These are phyloP conservation scores for Poeciliopsis turneri DNA, from an alignment of 2,797 vertebrate species.

Conservation along the genomic window DNA sequence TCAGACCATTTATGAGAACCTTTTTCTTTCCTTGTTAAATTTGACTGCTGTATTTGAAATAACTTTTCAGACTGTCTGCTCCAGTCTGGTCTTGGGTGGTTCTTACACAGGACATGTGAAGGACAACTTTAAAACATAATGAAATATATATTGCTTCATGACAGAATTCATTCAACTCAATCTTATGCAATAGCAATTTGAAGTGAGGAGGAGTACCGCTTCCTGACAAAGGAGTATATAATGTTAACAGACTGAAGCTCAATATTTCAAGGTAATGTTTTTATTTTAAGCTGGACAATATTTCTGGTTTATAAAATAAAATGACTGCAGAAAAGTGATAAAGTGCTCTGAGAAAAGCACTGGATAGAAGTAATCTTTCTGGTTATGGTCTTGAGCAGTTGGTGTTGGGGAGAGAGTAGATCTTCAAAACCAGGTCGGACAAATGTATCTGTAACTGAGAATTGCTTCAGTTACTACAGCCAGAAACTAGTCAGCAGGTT, in stretches of 20 bases:
- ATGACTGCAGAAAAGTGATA: not conserved
- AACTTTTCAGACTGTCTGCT: constrained; percentile 9
- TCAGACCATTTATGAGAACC: constrained; percentile 10
- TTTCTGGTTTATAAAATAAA: not conserved
- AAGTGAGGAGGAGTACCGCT: constrained; percentile 14
- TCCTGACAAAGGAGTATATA: constrained; percentile 20
- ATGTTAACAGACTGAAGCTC: constrained; percentile 30
- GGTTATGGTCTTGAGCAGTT: not conserved
- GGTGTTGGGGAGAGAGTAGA: not conserved
- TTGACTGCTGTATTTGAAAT: constrained; percentile 6
- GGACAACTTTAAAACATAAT: not conserved
- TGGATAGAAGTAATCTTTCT: not conserved
- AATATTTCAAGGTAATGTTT: not conserved
- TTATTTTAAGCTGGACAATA: not conserved
- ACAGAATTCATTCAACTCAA: constrained; percentile 1
- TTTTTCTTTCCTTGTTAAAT: constrained; percentile 20
- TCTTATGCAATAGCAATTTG: constrained; percentile 42
- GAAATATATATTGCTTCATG: not conserved
- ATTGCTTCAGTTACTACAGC: too few relatives aligned
- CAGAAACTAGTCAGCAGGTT: too few relatives aligned
- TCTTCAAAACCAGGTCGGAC: not conserved
- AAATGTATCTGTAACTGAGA: not conserved
- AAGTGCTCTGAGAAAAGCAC: not conserved
- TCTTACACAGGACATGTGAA: not conserved
- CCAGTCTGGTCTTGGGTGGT: not conserved